Base-by-base conservation (phyloP, 2,888 invertebrate species). In the Chrysodeixis includens region DNA sequence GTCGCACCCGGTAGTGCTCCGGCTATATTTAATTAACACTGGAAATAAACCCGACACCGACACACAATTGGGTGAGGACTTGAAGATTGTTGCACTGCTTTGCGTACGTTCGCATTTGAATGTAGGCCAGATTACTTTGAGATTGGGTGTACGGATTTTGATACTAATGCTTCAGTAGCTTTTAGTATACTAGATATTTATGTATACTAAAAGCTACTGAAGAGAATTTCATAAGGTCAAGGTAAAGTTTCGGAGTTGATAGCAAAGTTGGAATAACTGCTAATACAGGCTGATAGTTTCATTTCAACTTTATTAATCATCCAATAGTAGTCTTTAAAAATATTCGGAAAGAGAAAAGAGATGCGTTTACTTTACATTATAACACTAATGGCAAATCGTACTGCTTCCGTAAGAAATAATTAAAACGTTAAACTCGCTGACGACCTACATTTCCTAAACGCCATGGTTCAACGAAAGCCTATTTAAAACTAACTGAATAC, bases 11-110 rank as follows among this genome's bases (percentile, higher is more conserved):
- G 64, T 56, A 65, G 53, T 62, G 70, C 79, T 46, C 59, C 76
- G 65, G 52, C 79, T 79, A 81, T 76, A 81, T 79, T 81, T 75
- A 72, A 79, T 79, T 75, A 79, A 60, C 66, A 66, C 68, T 79
- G 61, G 71, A 78, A 76, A 76, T 75, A 79, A 69, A 51, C 65
- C 56, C 51, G 22, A 26, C 44, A 14, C 55, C 40, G n/a, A 6
- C 14, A 40, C 40, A 64, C 51, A 67, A 76, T 64, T 79, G 59
- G 79, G 79, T 81, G 79, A 78, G 44, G 26, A 30, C 52, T 51
- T 16, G 40, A 30, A 66, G 49, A 62, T 61, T 44, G 32, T 59
- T 59, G 40, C 30, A 57, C 56, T 32, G 22, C 32, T 76, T 57
- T 30, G 20, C 49, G 26, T 49, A 20, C 35, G 9, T 56, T 26